Evolutionary conservation across 2,797 vertebrate species (phyloP), one percentile per base, ranked within the genome.

Genomic region (Ciconia nigra): DNA sequence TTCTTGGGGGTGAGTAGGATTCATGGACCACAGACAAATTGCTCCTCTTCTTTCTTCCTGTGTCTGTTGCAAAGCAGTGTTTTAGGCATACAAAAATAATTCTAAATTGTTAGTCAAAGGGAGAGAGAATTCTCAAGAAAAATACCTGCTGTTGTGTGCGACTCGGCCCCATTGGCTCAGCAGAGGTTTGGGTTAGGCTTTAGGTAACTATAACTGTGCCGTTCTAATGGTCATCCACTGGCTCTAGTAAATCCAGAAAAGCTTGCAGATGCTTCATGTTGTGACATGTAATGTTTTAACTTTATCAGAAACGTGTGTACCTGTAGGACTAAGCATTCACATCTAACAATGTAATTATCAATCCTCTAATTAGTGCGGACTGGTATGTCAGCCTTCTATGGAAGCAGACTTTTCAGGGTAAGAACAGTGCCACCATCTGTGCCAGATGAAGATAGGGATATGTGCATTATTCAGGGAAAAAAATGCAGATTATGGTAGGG

Each of bases 201-300:
- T 28, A 11, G 49, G 37, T 51, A 41, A 33, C 15, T 49, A 3
- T 22, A 24, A 14, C 28, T 19, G 46, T 9, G 61, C 59, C 19
- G 1, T 37, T 33, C 25, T 37, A 3, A 9, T 5, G 47, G 47
- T 17, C 35, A 0, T 19, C 41, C 15, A 4, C 13, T 0, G 31
- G 57, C 49, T 77, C 49, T 33, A 2, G 5, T n/a, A 18, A 26
- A 49, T 58, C 51, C 17, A 35, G 77, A 44, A 70, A 14, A 58
- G 14, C n/a, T 37, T 25, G 31, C 14, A 37, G 73, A 5, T 55
- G 42, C 28, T 59, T 61, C 33, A 0, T 12, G 41, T 26, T 55
- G 49, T 42, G 74, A 54, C 33, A 2, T 13, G 35, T 26, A 16
- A 35, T 26, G 78, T 44, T 74, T 41, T 46, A 55, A 19, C 47